phyloP scores from a whole-genome alignment of 2,888 invertebrate genomes.

The Scelioninae gen. 1 region DNA sequence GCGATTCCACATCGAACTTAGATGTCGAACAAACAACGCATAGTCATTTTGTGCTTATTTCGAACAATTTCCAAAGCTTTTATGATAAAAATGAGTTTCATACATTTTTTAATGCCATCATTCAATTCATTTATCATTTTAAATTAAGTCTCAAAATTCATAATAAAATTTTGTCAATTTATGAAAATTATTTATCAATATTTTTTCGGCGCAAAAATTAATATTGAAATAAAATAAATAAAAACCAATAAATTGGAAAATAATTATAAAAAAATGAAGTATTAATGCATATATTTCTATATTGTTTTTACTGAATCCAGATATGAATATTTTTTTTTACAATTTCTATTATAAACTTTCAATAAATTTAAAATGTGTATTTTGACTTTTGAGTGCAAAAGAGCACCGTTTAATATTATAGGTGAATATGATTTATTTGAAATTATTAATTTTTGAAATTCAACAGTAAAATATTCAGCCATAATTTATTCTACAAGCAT shows the following conservation, averaged over 20 bases:
- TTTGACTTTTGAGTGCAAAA: no score
- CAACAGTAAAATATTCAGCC: not conserved
- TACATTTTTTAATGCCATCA: not conserved
- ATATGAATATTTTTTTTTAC: no score
- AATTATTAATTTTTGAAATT: constrained; percentile 19
- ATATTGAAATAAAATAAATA: no score
- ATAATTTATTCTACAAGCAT: constrained; percentile 22
- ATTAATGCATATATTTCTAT: no score
- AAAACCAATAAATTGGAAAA: no score
- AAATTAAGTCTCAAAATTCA: not conserved
- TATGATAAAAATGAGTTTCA: not conserved
- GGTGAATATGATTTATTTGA: not conserved
- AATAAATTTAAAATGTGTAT: no score
- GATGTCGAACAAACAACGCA: constrained; percentile 19
- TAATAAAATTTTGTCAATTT: no score
- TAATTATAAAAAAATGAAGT: no score
- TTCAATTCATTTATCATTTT: not conserved
- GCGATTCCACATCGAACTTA: constrained; percentile 35
- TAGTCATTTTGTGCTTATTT: constrained; percentile 8
- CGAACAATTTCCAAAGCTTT: constrained; percentile 5
- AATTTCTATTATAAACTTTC: no score
- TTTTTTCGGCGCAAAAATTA: no score
- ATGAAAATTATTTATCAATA: no score
- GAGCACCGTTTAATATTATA: not conserved
- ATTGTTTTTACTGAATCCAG: no score